Base-by-base conservation (phyloP, 2,113 vertebrate species). In the Petromus typicus region DNA sequence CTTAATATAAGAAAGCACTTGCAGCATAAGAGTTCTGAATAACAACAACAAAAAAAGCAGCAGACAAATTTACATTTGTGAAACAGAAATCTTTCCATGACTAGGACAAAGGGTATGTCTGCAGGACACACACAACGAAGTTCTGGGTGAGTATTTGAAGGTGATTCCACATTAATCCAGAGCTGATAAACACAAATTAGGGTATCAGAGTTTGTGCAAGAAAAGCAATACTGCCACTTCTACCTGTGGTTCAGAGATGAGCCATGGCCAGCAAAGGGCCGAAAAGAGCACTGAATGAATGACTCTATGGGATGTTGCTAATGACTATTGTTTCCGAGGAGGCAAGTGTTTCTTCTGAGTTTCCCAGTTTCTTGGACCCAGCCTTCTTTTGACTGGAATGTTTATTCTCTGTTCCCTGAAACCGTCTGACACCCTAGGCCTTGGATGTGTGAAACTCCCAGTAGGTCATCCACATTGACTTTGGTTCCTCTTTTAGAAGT, bases 1-100 rank as follows among this genome's bases (percentile, higher is more conserved):
- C 11, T n/a, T 48, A 67, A 73, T 67, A 30, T 80, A 14, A 86
- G 91, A 92, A 95, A 87, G 63, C 32, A 27, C 57, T n/a, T 83
- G n/a, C 43, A 69, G 30, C 64, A 45, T 25, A 64, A 94, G 81
- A 18, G 18, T 81, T 66, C 48, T 83, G 66, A 90, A 25, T 89
- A 88, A 87, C n/a, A n/a, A n/a, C n/a, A n/a, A n/a, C n/a, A n/a
- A 84, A 16, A n/a, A 27, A 73, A 71, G 25, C 5, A 78, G 81
- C 10, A 87, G 56, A 63, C 23, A 71, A 71, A 59, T 71, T 86
- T 48, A 4, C 51, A 30, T 67, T 40, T 84, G 18, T 80, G 84
- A 59, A 95, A 64, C 16, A 71, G 61, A 54, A 61, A 69, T 93
- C 10, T 89, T 90, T 81, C 40, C 32, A 61, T 83, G n/a, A 59